Base-by-base conservation (phyloP, 1,140 invertebrate genomes). In the Heliconius congener region DNA sequence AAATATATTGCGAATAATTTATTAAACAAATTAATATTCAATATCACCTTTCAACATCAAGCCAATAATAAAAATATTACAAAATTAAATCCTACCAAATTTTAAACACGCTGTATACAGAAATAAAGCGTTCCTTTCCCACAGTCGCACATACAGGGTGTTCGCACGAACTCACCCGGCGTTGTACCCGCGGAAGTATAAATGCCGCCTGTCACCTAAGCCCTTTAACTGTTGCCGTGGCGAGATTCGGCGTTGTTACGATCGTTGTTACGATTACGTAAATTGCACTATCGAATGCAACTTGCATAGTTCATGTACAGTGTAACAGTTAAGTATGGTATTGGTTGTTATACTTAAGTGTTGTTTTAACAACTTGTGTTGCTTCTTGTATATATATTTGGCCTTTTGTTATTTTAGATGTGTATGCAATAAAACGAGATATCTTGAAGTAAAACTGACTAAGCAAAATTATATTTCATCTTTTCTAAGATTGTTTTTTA, bases 91-190 rank as follows among this genome's bases (percentile, higher is more conserved):
- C 55, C 18, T 46, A 72, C n/a, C 52, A 16, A 37, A 9, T 1
- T 66, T 66, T 30, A n/a, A 86, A 77, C 89, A 85, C 34, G 77
- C 87, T 91, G 87, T 92, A 88, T 86, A 90, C 57, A 80, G 74
- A 77, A 87, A 86, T 85, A 85, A 88, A 90, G 83, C 82, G 85
- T 81, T 87, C 78, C 79, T 86, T 93, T 93, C 92, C 92, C 92
- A 93, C 91, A 93, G 90, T 91, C 89, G 84, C 88, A 90, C 87
- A 90, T 87, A 92, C 90, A 89, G 91, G 90, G 91, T 91, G 91
- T 90, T 90, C 86, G 86, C 84, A 93, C 92, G 92, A 92, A 91
- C 78, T 93, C 90, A 90, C 90, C 90, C 83, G 88, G 85, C 89
- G 84, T 87, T 87, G 87, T 87, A 89, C 88, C 89, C 88, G 86